Evolutionary conservation across 2,113 vertebrate genomes (phyloP).

Genomic region (Periophthalmus modestus): DNA sequence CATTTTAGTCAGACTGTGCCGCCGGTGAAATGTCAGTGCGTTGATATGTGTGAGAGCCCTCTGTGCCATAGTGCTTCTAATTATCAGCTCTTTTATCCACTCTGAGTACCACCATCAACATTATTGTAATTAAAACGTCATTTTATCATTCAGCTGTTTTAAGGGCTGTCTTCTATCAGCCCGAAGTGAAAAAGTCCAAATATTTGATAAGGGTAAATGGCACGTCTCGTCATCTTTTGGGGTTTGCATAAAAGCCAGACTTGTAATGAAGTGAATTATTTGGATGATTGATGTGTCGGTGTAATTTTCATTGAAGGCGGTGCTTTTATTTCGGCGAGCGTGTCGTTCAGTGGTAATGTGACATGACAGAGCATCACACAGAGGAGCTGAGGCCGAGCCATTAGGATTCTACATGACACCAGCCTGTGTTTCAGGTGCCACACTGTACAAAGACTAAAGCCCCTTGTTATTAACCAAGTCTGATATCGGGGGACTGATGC

Average conservation of each 20-base stretch:
- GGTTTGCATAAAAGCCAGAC: slow-evolving; percentile 19
- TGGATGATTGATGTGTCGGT: slow-evolving; percentile 59
- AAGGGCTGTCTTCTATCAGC: slow-evolving; percentile 30
- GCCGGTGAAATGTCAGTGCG: slow-evolving; percentile 36
- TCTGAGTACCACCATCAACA: slow-evolving; percentile 36
- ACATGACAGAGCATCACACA: slow-evolving; percentile 56
- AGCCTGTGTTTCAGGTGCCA: not conserved
- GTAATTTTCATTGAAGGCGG: slow-evolving; percentile 42
- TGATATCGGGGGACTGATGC: not conserved
- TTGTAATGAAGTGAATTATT: slow-evolving; percentile 49
- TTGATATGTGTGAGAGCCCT: slow-evolving; percentile 36
- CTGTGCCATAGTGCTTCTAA: slow-evolving; percentile 39
- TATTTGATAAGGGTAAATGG: slow-evolving; percentile 49
- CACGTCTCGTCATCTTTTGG: slow-evolving; percentile 48
- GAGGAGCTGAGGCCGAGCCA: slow-evolving; percentile 12
- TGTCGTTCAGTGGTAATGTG: slow-evolving; percentile 47
- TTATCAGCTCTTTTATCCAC: slow-evolving; percentile 46
- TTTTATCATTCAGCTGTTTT: slow-evolving; percentile 9
- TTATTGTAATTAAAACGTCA: slow-evolving; percentile 66
- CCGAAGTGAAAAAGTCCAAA: slow-evolving; percentile 41
- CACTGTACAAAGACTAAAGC: not conserved
- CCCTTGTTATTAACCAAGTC: not conserved
- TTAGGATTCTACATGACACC: slow-evolving; percentile 12
- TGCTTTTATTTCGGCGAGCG: slow-evolving; percentile 36
- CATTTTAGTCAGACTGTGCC: not conserved